phyloP scores from a whole-genome alignment of 2,797 vertebrate species.

The Columba guinea region DNA sequence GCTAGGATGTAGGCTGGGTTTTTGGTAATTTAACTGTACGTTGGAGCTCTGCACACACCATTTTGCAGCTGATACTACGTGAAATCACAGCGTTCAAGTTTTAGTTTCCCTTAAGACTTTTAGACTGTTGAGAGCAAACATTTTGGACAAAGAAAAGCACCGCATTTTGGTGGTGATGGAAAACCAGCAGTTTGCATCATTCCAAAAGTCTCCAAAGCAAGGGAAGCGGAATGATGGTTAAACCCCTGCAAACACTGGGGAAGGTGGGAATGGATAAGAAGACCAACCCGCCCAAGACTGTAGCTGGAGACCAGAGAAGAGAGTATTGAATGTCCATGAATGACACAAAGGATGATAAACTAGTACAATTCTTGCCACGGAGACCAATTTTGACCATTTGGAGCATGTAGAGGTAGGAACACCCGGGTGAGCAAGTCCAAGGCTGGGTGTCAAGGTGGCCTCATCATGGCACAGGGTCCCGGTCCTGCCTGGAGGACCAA shows the following conservation, averaged over 20 bases:
- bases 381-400: not conserved
- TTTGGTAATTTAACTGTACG: not conserved
- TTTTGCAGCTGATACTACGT: not conserved
- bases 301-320: not conserved
- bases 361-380: not conserved
- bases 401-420: not conserved
- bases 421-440: not conserved
- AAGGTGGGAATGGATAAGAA: not conserved
- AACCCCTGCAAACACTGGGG: not conserved
- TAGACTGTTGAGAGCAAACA: not conserved
- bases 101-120: not conserved
- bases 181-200: not conserved
- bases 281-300: not conserved
- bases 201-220: not conserved
- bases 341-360: not conserved
- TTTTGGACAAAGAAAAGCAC: not conserved
- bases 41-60: not conserved
- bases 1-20: not conserved
- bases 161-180: not conserved
- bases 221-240: not conserved
- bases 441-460: not conserved
- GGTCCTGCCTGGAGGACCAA: not conserved
- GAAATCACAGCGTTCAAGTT: not conserved
- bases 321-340: not conserved
- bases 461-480: not conserved